Percentiles rank a stretch among this genome's conserved stretches.
These are phyloP conservation scores for Huso huso DNA, from an alignment of 2,797 vertebrate species.

Conservation along the genomic window DNA sequence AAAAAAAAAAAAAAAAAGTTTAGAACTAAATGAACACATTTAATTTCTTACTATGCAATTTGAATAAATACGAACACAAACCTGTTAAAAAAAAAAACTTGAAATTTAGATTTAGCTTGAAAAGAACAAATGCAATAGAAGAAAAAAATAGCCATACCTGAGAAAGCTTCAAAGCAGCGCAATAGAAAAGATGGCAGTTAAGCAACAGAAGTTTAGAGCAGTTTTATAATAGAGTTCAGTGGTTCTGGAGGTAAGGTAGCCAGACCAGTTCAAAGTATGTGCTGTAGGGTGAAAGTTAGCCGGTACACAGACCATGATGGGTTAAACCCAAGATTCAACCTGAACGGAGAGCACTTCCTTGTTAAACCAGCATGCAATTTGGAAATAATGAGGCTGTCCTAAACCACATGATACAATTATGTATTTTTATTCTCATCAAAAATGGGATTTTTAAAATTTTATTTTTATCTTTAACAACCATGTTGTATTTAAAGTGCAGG, in stretches of 20 bases:
- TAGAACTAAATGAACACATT: not conserved
- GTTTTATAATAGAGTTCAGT: too few species aligned
- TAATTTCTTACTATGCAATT: not conserved
- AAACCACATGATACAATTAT: too few species aligned
- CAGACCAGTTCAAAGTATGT: too few species aligned
- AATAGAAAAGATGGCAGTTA: conserved; percentile 8
- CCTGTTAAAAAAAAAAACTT: not conserved
- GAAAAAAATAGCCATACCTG: conserved; percentile 25
- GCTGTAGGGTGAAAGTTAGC: too few species aligned
- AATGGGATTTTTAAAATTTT: conserved; percentile 22
- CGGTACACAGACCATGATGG: too few species aligned
- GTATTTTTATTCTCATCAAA: conserved; percentile 20
- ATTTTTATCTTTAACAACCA: conserved; percentile 40
- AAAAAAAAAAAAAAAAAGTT: conserved; percentile 14
- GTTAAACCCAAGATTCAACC: too few species aligned
- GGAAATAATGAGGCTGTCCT: too few species aligned
- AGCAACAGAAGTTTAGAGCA: not conserved
- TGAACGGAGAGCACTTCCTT: too few species aligned
- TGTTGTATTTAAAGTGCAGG: conserved; percentile 80
- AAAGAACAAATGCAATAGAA: not conserved
- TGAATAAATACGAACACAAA: not conserved
- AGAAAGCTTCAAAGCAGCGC: conserved; percentile 16
- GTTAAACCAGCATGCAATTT: too few species aligned
- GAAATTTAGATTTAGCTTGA: not conserved
- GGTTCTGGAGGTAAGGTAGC: too few species aligned